A percentile compares a stretch with the other conserved stretches of the same genome.
Conservation (phyloP, 2,888 invertebrate species). For the Dynastes maya region DNA sequence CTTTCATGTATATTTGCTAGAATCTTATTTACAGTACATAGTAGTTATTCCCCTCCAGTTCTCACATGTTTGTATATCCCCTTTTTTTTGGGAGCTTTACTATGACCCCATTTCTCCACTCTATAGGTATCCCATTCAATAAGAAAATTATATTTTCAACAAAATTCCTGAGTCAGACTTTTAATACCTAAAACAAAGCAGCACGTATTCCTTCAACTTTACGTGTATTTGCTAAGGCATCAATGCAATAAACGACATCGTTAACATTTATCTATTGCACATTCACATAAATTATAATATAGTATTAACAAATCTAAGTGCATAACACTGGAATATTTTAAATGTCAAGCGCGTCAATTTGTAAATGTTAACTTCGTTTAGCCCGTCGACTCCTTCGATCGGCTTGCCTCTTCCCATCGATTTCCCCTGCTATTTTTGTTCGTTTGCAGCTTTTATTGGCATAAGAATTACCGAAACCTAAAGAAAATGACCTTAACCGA, state of each 20-base stretch:
- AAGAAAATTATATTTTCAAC: too few species aligned
- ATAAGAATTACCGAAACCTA: not conserved
- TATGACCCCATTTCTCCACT: too few species aligned
- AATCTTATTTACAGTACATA: too few species aligned
- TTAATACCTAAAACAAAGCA: too few species aligned
- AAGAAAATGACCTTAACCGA: conserved; percentile 1
- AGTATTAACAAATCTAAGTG: not conserved
- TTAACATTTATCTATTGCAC: conserved; percentile 9
- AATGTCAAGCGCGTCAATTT: conserved; percentile 13
- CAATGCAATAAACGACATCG: not conserved
- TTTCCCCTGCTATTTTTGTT: not conserved
- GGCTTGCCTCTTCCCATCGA: not conserved
- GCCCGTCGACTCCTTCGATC: not conserved
- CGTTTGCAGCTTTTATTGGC: not conserved
- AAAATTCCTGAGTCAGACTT: too few species aligned
- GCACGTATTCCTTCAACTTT: too few species aligned
- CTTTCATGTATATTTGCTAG: too few species aligned
- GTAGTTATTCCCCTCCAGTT: too few species aligned
- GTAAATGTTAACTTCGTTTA: conserved; percentile 21
- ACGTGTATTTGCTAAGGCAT: not conserved
- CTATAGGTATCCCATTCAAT: too few species aligned
- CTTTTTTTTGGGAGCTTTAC: too few species aligned
- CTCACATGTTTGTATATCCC: too few species aligned
- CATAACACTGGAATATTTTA: not conserved
- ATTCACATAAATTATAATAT: conserved; percentile 6